Evolutionary conservation across 1,140 invertebrate species (phyloP).

Genomic region (Chrysomallon squamiferum): DNA sequence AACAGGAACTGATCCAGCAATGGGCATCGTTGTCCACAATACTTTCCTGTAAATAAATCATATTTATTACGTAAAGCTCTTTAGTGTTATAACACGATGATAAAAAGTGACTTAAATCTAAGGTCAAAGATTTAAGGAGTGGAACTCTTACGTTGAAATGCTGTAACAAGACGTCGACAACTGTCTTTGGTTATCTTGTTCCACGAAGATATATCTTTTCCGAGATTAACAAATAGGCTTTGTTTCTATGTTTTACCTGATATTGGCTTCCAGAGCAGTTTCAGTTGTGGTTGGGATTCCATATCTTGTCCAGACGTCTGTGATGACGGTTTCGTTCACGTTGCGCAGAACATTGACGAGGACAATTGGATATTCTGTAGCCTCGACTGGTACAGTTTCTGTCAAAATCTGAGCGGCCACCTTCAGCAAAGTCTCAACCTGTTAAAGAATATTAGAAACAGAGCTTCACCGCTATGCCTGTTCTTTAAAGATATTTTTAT

Average conservation of each 20-base stretch:
- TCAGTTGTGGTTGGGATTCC: not conserved
- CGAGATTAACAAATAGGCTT: too few species aligned
- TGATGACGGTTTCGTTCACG: not conserved
- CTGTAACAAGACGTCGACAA: too few species aligned
- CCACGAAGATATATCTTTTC: too few species aligned
- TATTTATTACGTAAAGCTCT: too few species aligned
- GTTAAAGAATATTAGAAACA: too few species aligned
- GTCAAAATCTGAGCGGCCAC: not conserved
- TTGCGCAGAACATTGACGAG: not conserved
- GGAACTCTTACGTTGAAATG: too few species aligned
- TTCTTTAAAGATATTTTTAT: too few species aligned
- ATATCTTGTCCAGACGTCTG: not conserved
- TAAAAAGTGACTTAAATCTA: too few species aligned
- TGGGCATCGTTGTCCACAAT: not conserved
- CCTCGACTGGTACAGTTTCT: not conserved
- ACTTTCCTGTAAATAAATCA: not conserved
- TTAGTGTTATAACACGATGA: too few species aligned
- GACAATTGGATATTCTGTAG: not conserved
- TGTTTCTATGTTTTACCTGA: not conserved
- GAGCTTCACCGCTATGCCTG: too few species aligned
- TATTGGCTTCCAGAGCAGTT: not conserved
- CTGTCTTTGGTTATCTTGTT: too few species aligned
- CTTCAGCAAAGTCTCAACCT: not conserved
- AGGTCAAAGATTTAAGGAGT: too few species aligned
- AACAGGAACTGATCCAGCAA: not conserved